phyloP scores from a whole-genome alignment of 2,113 vertebrate species.

The Pomatostomus ruficeps region DNA sequence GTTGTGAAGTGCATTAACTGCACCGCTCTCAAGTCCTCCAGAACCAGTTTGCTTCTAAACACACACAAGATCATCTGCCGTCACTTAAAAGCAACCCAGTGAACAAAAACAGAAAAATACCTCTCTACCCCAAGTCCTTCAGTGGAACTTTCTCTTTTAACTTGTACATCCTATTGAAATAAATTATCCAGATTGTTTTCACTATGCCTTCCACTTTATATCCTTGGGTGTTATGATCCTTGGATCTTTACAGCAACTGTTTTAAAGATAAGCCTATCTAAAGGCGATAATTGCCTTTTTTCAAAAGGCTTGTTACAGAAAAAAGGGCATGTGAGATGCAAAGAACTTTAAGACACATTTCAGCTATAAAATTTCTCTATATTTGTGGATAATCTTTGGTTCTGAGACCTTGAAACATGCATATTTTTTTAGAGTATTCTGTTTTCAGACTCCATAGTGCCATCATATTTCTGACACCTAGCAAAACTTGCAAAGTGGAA shows the following conservation, averaged over 20 bases:
- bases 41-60: background rate
- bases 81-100: background rate
- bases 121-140: background rate
- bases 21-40: background rate
- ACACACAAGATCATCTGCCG: accelerated
- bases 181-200: background rate
- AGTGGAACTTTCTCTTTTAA: background rate
- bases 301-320: background rate
- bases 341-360: background rate
- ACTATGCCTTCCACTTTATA: background rate
- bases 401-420: background rate
- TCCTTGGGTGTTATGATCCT: background rate
- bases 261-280: background rate
- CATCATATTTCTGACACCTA: background rate
- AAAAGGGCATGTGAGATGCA: background rate
- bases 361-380: background rate
- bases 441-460: background rate
- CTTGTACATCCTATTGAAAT: background rate
- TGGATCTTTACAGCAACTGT: background rate
- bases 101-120: background rate
- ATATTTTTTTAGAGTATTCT: background rate
- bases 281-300: background rate
- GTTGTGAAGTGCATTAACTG: background rate
- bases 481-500: background rate
- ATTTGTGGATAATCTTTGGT: background rate